phyloP scores from a whole-genome alignment of 2,888 invertebrate species.

The Thera britannica region DNA sequence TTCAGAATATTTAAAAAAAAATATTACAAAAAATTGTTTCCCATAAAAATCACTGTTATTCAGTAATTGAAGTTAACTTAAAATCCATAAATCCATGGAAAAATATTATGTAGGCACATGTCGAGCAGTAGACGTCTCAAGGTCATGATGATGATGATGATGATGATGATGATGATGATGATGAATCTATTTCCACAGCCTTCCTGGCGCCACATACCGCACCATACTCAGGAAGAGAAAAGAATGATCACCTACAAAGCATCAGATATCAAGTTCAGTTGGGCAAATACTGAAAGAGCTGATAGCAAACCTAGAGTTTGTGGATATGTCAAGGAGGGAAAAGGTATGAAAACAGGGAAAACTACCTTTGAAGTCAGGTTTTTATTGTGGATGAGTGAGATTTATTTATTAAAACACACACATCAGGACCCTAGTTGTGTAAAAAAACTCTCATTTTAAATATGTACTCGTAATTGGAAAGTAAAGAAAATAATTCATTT shows the following conservation, averaged over 20 bases:
- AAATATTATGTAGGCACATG: no score
- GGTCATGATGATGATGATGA: neutral
- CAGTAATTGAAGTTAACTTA: no score
- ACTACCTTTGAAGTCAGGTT: no score
- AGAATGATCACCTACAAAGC: constrained; percentile 96
- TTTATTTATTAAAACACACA: no score
- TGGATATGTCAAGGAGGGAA: constrained; percentile 93
- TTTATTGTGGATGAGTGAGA: no score
- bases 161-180: neutral
- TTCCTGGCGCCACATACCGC: constrained; percentile 95
- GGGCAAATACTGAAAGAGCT: constrained; percentile 84
- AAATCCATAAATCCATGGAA: no score
- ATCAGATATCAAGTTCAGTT: constrained; percentile 94
- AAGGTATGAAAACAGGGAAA: constrained; percentile 66
- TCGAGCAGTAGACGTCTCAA: neutral
- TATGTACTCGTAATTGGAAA: no score
- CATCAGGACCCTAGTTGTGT: no score
- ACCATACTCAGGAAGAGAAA: constrained; percentile 86
- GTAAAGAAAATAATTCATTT: no score
- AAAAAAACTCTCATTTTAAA: no score
- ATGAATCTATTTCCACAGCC: constrained; percentile 85
- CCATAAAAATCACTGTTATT: no score
- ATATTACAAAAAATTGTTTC: no score
- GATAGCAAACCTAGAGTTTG: constrained; percentile 87
- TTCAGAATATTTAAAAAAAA: neutral